These are phyloP conservation scores for Fulmarus glacialis DNA, from an alignment of 2,113 vertebrate genomes.

Conservation along the genomic window DNA sequence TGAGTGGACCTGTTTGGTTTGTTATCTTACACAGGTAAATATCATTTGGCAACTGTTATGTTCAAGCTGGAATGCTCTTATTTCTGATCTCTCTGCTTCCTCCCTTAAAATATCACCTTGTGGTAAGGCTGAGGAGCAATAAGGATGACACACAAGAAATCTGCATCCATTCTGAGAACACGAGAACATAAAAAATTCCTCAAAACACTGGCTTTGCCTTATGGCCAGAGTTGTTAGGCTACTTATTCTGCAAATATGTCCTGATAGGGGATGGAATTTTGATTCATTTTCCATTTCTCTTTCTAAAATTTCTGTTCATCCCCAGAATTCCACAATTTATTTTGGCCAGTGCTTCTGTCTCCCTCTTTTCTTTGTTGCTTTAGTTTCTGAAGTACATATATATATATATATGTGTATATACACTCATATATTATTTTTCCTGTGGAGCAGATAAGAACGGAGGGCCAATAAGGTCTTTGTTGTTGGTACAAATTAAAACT, in stretches of 20 bases:
- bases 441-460: not conserved
- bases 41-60: conserved; percentile 41
- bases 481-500: not conserved
- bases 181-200: not conserved
- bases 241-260: not conserved
- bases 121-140: not conserved
- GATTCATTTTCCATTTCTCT: not conserved
- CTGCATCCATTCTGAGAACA: not conserved
- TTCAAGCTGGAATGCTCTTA: conserved; percentile 31
- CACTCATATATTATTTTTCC: not conserved
- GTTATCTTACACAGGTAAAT: conserved; percentile 42
- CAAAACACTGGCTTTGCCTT: conserved; percentile 36
- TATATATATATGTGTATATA: not conserved
- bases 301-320: not conserved
- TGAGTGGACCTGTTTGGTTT: conserved; percentile 42
- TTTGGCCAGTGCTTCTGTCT: not conserved
- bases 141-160: not conserved
- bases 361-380: not conserved
- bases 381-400: not conserved
- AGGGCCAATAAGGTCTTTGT: not conserved
- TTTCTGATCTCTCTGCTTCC: conserved; percentile 38
- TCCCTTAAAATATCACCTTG: not conserved
- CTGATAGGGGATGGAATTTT: not conserved
- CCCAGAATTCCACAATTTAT: not conserved
- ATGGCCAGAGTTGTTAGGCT: not conserved